Conservation (phyloP, 1,140 invertebrate species). For the Anagrus nilaparvatae region DNA sequence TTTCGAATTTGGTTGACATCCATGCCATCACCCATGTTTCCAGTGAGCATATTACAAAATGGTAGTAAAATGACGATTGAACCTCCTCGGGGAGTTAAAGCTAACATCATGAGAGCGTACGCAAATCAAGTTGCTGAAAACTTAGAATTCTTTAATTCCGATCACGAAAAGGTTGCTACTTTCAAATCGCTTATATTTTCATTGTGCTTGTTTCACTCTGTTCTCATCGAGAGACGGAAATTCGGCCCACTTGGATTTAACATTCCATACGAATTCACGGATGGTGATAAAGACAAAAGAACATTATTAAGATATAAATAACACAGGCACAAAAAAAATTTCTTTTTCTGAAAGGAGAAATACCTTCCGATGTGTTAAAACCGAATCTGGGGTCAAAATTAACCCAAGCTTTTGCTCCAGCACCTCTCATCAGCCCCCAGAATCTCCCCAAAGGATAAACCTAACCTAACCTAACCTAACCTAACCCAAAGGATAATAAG, state of each 20-base stretch:
- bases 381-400: no score
- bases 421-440: no score
- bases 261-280: conserved; percentile 66
- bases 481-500: no score
- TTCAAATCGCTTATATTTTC: conserved; percentile 59
- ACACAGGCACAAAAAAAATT: no score
- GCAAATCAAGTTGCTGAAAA: conserved; percentile 41
- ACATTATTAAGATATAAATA: no score
- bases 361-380: no score
- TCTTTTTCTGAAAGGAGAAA: no score
- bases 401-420: no score
- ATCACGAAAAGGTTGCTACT: conserved; percentile 40
- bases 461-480: no score
- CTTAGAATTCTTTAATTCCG: conserved; percentile 44
- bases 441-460: no score
- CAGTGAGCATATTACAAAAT: conserved; percentile 60
- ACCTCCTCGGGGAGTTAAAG: conserved; percentile 54
- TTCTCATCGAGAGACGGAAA: conserved; percentile 57
- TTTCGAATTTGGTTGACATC: conserved; percentile 68
- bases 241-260: conserved; percentile 68
- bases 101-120: conserved; percentile 57
- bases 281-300: no score
- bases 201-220: conserved; percentile 61
- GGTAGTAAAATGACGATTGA: conserved; percentile 65
- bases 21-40: conserved; percentile 54